phyloP scores from a whole-genome alignment of 2,797 vertebrate genomes.

The Megalops cyprinoides region DNA sequence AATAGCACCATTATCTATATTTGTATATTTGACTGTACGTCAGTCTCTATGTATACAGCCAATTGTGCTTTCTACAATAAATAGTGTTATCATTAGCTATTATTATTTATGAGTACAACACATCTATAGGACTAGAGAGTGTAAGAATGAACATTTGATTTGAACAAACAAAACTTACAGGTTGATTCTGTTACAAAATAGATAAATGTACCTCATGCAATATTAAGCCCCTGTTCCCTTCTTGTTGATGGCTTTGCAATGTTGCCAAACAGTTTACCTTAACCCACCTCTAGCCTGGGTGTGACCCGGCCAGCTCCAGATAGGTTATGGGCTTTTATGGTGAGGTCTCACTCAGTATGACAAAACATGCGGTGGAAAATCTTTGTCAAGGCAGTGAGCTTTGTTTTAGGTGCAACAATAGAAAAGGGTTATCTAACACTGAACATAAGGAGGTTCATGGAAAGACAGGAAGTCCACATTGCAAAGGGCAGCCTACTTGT shows the following conservation, averaged over 20 bases:
- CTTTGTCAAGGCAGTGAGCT: not conserved
- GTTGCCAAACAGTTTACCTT: not conserved
- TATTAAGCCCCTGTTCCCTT: not conserved
- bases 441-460: not conserved
- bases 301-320: constrained; percentile 8
- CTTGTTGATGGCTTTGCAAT: not conserved
- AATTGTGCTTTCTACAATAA: not conserved
- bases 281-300: not conserved
- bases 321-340: not conserved
- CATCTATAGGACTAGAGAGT: not conserved
- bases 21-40: not conserved
- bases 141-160: not conserved
- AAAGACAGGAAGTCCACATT: not conserved
- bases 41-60: not conserved
- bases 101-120: not conserved
- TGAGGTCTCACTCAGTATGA: not conserved
- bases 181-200: not conserved
- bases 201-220: constrained; percentile 7
- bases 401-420: not conserved
- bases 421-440: not conserved
- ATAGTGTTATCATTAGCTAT: not conserved
- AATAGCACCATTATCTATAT: not conserved
- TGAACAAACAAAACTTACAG: not conserved
- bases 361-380: not conserved
- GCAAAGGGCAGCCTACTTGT: not conserved